Evolutionary conservation across 1,140 invertebrate genomes (phyloP).

Genomic region (Meloidogyne hapla): DNA sequence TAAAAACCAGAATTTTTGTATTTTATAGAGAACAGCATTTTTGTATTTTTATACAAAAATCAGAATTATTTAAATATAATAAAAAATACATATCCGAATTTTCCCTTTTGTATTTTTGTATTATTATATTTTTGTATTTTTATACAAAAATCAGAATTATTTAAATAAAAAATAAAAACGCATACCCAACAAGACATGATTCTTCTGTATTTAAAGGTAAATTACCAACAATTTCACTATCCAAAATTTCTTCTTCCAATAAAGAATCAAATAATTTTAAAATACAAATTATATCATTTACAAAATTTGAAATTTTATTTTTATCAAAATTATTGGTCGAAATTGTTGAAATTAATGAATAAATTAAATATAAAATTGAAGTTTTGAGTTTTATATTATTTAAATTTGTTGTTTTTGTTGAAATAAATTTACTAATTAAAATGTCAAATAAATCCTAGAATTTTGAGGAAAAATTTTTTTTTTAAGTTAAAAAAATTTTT

Average conservation of each 20-base stretch:
- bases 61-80: too few species aligned
- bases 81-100: too few species aligned
- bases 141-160: neutral
- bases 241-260: constrained; percentile 26
- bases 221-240: constrained; percentile 8
- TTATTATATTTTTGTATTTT: too few species aligned
- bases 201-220: constrained; percentile 4
- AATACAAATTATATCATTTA: constrained; percentile 1
- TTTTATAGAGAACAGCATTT: too few species aligned
- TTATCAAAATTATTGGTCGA: neutral
- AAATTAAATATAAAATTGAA: constrained; percentile 23
- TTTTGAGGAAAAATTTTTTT: neutral
- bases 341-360: neutral
- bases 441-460: constrained; percentile 11
- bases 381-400: neutral
- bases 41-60: too few species aligned
- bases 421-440: constrained; percentile 15
- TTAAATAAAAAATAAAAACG: neutral
- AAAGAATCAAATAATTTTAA: constrained; percentile 8
- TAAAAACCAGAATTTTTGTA: too few species aligned
- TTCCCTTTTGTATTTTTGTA: too few species aligned
- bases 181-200: neutral
- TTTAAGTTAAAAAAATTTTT: neutral
- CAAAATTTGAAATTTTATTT: neutral
- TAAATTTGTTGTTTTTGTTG: neutral